phyloP scores from a whole-genome alignment of 1,140 invertebrate genomes.

The Formica selysi region DNA sequence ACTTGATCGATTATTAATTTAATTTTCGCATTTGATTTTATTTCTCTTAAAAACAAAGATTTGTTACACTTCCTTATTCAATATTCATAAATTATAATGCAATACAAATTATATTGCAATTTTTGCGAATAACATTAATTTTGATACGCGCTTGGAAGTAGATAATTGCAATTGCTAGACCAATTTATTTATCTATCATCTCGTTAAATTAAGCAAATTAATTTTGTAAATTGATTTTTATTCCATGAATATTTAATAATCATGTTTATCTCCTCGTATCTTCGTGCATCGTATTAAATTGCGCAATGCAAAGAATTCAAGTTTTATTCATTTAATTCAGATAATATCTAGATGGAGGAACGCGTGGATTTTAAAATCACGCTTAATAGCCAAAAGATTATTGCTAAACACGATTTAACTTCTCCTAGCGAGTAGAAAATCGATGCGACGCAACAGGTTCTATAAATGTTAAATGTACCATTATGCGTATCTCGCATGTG shows the following conservation, averaged over 20 bases:
- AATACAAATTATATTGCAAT: background rate
- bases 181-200: background rate
- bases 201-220: background rate
- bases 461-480: constrained; percentile 38
- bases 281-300: constrained; percentile 2
- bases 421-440: constrained; percentile 30
- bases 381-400: constrained; percentile 31
- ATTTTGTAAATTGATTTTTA: constrained; percentile 14
- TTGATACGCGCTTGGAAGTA: background rate
- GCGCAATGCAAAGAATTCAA: background rate
- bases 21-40: background rate
- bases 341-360: background rate
- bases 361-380: background rate
- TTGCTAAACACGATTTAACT: constrained; percentile 37
- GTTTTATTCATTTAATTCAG: background rate
- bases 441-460: constrained; percentile 25
- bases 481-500: constrained; percentile 13
- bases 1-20: background rate
- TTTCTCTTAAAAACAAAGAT: background rate
- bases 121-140: background rate
- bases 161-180: background rate
- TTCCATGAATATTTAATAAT: background rate
- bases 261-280: background rate
- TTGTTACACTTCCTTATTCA: background rate
- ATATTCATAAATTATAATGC: background rate